These are phyloP conservation scores for Theretra japonica DNA, from an alignment of 2,888 invertebrate genomes.

Conservation along the genomic window DNA sequence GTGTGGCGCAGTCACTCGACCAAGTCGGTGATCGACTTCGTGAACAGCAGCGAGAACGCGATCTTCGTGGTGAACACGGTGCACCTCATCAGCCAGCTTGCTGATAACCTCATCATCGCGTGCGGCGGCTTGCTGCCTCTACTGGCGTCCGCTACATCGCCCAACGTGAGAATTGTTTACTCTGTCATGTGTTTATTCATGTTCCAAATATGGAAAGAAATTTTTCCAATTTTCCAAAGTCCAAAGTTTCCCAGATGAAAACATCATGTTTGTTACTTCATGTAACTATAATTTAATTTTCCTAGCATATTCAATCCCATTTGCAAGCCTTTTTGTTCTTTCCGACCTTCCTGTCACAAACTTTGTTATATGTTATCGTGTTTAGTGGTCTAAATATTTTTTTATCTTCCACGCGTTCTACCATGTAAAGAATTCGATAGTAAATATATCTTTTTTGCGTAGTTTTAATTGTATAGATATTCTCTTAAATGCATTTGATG, in stretches of 20 bases:
- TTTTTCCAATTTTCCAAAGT: no score
- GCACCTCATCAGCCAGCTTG: slow-evolving; percentile 98
- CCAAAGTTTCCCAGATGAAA: no score
- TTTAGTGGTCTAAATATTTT: no score
- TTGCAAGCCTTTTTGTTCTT: no score
- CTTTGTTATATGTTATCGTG: no score
- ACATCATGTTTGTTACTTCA: no score
- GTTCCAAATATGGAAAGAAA: slow-evolving; percentile 25
- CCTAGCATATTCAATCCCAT: no score
- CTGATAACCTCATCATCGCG: slow-evolving; percentile 99
- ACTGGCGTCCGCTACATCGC: slow-evolving; percentile 98
- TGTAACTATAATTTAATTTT: no score
- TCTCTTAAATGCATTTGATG: no score
- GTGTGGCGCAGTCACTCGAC: slow-evolving; percentile 96
- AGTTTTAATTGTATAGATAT: neutral
- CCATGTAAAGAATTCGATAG: neutral
- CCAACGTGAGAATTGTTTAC: slow-evolving; percentile 90
- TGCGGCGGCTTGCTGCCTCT: slow-evolving; percentile 98
- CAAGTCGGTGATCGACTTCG: slow-evolving; percentile 98
- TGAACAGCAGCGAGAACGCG: slow-evolving; percentile 98
- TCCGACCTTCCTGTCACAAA: no score
- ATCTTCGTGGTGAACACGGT: slow-evolving; percentile 99
- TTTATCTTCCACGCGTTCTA: no score
- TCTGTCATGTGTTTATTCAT: neutral
- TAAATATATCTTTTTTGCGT: neutral